These are phyloP conservation scores for Centropus unirufus DNA, from an alignment of 2,113 vertebrate genomes.

Conservation along the genomic window DNA sequence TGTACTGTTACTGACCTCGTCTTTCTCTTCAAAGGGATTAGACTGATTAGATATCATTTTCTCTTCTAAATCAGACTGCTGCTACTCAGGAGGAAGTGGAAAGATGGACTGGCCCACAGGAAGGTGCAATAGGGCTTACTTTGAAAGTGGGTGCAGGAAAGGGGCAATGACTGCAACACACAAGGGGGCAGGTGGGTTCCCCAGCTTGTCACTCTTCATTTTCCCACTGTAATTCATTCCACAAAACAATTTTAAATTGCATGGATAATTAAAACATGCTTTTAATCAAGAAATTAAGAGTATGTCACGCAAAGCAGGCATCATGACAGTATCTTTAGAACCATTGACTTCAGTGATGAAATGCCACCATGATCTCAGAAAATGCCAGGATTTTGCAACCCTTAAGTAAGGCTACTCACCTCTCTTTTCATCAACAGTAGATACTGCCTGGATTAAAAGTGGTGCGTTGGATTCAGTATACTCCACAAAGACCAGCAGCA, in stretches of 20 bases:
- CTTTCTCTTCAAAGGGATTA: conserved; percentile 67
- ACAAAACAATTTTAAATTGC: background rate
- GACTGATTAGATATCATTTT: conserved; percentile 57
- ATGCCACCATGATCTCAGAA: background rate
- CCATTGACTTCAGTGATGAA: background rate
- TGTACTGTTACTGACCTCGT: conserved; percentile 58
- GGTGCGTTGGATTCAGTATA: conserved; percentile 89
- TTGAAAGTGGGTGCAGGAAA: background rate
- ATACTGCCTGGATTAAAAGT: conserved; percentile 86
- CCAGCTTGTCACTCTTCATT: background rate
- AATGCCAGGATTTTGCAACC: background rate
- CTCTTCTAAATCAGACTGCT: conserved; percentile 34
- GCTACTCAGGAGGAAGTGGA: conserved; percentile 39
- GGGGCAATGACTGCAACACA: accelerated
- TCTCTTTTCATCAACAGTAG: conserved; percentile 83
- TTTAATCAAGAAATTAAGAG: background rate
- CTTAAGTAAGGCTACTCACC: conserved; percentile 73
- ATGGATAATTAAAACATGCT: background rate
- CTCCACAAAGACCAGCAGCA: conserved; percentile 96
- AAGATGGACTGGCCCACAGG: background rate
- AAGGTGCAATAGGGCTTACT: background rate
- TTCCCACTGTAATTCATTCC: background rate
- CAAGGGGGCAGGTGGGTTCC: accelerated
- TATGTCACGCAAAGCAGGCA: background rate
- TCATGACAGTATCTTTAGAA: background rate